Percentiles rank a stretch among this genome's conserved stretches.
These are phyloP conservation scores for Abscondita cerata DNA, from an alignment of 2,888 invertebrate genomes.

Conservation along the genomic window DNA sequence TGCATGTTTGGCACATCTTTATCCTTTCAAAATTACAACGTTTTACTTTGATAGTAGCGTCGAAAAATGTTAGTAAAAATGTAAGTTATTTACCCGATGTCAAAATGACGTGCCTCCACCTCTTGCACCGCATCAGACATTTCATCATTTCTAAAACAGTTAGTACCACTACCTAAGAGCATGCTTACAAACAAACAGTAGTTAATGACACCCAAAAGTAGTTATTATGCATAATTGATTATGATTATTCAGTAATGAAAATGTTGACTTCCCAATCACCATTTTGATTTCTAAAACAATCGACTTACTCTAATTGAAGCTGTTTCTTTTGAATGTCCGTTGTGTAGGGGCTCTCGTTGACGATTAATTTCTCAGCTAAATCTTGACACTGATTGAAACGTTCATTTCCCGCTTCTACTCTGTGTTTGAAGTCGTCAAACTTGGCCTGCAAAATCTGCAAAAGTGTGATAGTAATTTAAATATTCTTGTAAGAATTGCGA, in stretches of 20 bases:
- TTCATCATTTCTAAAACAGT: conserved; percentile 53
- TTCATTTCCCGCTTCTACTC: conserved; percentile 89
- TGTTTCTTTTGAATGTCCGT: conserved; percentile 86
- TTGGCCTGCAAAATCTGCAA: conserved; percentile 81
- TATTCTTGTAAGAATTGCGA: no score
- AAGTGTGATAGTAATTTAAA: conserved; percentile 15
- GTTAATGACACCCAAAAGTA: no score
- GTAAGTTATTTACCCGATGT: conserved; percentile 60
- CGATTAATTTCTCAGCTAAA: conserved; percentile 85
- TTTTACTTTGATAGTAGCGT: no score
- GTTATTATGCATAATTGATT: no score
- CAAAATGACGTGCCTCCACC: conserved; percentile 61
- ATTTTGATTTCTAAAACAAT: no score
- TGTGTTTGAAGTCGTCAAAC: conserved; percentile 91
- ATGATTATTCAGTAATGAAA: no score
- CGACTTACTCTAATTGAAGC: conserved; percentile 83
- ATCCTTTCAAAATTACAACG: no score
- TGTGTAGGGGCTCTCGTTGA: conserved; percentile 85
- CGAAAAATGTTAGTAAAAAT: conserved; percentile 11
- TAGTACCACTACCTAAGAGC: conserved; percentile 53
- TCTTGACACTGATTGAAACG: conserved; percentile 90
- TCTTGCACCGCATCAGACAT: conserved; percentile 60
- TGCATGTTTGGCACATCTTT: no score
- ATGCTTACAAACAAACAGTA: conserved; percentile 12
- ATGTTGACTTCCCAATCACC: no score